Evolutionary conservation across 2,888 invertebrate genomes (phyloP).

Genomic region (Ophion slaviceki): DNA sequence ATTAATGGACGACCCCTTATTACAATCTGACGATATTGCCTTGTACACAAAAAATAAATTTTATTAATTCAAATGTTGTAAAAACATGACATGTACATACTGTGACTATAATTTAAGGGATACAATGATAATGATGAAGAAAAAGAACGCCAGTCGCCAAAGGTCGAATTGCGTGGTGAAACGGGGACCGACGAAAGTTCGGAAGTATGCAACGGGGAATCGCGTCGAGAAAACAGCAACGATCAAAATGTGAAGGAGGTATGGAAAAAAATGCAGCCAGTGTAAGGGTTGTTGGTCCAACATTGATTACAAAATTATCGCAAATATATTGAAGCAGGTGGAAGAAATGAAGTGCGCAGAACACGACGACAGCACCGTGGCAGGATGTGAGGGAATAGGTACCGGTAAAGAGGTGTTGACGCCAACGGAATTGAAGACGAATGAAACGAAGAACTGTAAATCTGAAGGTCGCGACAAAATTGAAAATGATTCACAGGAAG

Average conservation of each 20-base stretch:
- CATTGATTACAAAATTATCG: slow-evolving; percentile 24
- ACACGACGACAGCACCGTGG: slow-evolving; percentile 12
- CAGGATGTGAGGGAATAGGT: slow-evolving; percentile 19
- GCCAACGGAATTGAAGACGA: slow-evolving; percentile 18
- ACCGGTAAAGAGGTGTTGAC: slow-evolving; percentile 20
- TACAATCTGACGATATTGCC: slow-evolving; percentile 3
- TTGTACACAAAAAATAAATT: slow-evolving; percentile 21
- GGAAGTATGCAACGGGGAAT: slow-evolving; percentile 10
- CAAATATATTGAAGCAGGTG: slow-evolving; percentile 33
- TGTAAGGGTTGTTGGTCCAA: slow-evolving; percentile 22
- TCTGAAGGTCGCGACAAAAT: slow-evolving; percentile 3
- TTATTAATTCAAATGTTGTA: neutral
- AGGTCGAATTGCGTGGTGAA: neutral
- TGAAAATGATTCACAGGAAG: slow-evolving; percentile 7
- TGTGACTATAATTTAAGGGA: too few relatives aligned
- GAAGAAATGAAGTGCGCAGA: slow-evolving; percentile 26
- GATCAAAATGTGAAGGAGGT: slow-evolving; percentile 26
- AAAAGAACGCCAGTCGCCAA: neutral
- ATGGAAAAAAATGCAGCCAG: slow-evolving; percentile 25
- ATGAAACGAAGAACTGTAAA: slow-evolving; percentile 4
- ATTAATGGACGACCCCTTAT: neutral
- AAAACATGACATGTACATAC: too few relatives aligned
- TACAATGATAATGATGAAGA: too few relatives aligned
- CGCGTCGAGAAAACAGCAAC: slow-evolving; percentile 24
- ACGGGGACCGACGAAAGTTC: slow-evolving; percentile 7